Evolutionary conservation across 64 coral and sea anemone species (phyloP).

Genomic region (Montipora sp.): DNA sequence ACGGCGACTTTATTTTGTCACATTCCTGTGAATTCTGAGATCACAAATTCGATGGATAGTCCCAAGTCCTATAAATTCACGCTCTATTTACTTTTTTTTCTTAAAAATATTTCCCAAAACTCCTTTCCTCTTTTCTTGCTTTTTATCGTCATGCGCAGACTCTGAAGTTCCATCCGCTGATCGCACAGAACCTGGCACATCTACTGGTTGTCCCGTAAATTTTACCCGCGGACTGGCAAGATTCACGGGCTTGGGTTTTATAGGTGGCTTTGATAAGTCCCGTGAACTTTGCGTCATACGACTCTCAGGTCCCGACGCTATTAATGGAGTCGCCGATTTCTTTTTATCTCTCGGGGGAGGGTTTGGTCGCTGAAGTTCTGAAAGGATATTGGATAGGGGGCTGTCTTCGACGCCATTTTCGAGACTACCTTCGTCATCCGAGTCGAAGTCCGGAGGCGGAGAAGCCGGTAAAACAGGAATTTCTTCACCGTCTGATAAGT

Average conservation of each 20-base stretch:
- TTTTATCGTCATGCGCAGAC: conserved; percentile 20
- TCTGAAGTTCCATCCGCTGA: not conserved
- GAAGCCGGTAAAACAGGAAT: conserved; percentile 39
- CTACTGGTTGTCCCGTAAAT: not conserved
- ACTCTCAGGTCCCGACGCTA: not conserved
- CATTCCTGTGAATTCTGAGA: not conserved
- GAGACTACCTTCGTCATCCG: conserved; percentile 20
- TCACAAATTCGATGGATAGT: not conserved
- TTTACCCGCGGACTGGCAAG: not conserved
- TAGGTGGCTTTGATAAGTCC: not conserved
- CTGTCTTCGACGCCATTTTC: conserved; percentile 15
- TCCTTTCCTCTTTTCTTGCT: conserved; percentile 20
- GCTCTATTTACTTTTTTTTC: conserved; percentile 15
- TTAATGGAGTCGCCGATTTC: not conserved
- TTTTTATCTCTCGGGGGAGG: not conserved
- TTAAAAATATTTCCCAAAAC: conserved; percentile 57
- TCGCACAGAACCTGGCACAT: not conserved
- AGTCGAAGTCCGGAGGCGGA: conserved; percentile 21
- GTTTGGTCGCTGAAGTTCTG: not conserved
- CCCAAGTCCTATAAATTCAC: not conserved
- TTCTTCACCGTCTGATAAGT: not conserved
- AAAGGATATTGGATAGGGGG: not conserved
- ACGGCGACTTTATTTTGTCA: not conserved
- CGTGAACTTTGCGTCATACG: not conserved
- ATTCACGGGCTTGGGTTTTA: conserved; percentile 30